Percentiles rank a stretch among this genome's conserved stretches.
Evolutionary conservation across 2,113 vertebrate genomes (phyloP).

Genomic region (Nesogale talazaci): DNA sequence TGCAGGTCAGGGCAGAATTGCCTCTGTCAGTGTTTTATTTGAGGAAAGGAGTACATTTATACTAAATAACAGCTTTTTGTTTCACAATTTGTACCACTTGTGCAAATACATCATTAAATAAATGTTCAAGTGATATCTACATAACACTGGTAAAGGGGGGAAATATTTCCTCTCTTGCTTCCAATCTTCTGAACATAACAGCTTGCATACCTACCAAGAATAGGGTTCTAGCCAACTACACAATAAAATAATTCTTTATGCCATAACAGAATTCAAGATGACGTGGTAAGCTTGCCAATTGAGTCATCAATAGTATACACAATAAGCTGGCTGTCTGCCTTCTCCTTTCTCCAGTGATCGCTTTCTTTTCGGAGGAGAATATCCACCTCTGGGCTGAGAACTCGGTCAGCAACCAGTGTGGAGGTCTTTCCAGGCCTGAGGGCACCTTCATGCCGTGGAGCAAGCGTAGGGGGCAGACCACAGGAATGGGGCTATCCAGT

Average conservation of each 20-base stretch:
- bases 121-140: constrained; percentile 77
- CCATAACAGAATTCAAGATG: constrained; percentile 81
- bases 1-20: too few relatives aligned
- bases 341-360: constrained; percentile 94
- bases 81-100: constrained; percentile 74
- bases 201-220: constrained; percentile 20
- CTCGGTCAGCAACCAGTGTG: constrained; percentile 91
- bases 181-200: constrained; percentile 14
- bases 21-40: not conserved
- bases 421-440: constrained; percentile 94
- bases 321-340: constrained; percentile 94
- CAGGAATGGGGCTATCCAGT: constrained; percentile 93
- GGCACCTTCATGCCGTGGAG: constrained; percentile 93
- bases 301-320: constrained; percentile 97
- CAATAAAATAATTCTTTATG: not conserved
- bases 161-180: constrained; percentile 70
- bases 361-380: constrained; percentile 93
- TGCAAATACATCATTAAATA: constrained; percentile 84
- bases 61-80: constrained; percentile 77
- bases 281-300: constrained; percentile 94
- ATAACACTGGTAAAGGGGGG: constrained; percentile 81
- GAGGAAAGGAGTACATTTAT: constrained; percentile 65
- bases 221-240: constrained; percentile 51
- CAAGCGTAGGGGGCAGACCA: constrained; percentile 92
- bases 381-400: constrained; percentile 93